Evolutionary conservation across 2,113 vertebrate species (phyloP), one percentile per base, ranked within the genome.

Genomic region (Neolamprologus fasciatus): DNA sequence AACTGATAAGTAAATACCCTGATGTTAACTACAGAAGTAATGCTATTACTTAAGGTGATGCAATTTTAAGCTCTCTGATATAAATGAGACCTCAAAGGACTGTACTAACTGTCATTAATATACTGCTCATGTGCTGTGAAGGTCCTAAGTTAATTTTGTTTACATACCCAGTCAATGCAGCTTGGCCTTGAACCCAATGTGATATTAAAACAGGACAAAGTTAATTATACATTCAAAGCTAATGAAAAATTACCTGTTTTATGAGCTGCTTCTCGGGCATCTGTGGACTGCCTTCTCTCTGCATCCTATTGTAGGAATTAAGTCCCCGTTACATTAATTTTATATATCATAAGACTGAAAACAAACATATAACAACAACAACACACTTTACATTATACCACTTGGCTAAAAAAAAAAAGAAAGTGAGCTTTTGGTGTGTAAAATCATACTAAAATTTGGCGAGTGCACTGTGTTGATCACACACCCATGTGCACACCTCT

Each of bases 201-300:
- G 31, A 8, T 28, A 26, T 19, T 23, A 21, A 66, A 83, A 33
- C 19, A 73, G 19, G 55, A 76, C 57, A 35, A 71, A 33, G 23
- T 42, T 54, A 10, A 50, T 73, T 87, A 85, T 80, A 80, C 28
- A 78, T 53, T 66, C 45, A 83, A 78, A 55, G 47, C 35, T 84
- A n/a, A 8, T 80, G 11, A 80, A 78, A 82, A 66, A 83, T 54
- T 93, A 97, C 97, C 96, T 85, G 94, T 86, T 96, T 94, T 97
- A 31, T 92, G 89, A 35, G 68, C 33, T 6, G 80, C 83, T 45
- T 96, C 95, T 90, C 83, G 92, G n/a, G 12, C 85, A 40, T 96
- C 94, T 53, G 90, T 47, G 26, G 95, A 96, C 8, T 71, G 90
- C 14, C 89, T 94, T 86, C 96, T 92, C 1, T 96, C 94, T 5